phyloP scores from a whole-genome alignment of 2,888 invertebrate genomes.

The Caenorhabditis imperialis region DNA sequence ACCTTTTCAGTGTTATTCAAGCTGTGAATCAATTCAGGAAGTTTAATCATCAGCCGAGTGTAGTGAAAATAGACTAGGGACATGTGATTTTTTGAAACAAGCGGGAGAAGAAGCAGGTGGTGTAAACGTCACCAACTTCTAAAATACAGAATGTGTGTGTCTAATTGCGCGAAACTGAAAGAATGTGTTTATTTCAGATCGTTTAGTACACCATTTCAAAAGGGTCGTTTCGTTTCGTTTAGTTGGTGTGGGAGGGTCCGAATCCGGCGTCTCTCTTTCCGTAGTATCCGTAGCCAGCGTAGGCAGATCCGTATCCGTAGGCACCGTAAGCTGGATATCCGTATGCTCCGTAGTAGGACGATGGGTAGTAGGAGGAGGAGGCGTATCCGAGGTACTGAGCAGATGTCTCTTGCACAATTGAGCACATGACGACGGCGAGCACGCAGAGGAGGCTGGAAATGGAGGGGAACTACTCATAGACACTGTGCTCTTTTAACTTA shows the following conservation, averaged over 20 bases:
- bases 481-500: constrained; percentile 6
- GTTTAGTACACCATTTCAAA: constrained; percentile 15
- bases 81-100: too few species aligned
- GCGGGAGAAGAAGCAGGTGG: too few species aligned
- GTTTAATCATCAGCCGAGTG: too few species aligned
- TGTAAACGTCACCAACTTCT: too few species aligned
- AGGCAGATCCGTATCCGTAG: constrained; percentile 46
- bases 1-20: too few species aligned
- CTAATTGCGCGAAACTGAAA: too few species aligned
- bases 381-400: constrained; percentile 44
- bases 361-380: constrained; percentile 33
- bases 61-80: too few species aligned
- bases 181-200: constrained; percentile 14
- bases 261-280: constrained; percentile 52
- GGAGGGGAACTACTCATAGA: background rate
- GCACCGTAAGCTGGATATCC: constrained; percentile 34
- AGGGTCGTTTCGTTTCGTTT: constrained; percentile 1
- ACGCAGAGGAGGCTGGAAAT: constrained; percentile 36
- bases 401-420: constrained; percentile 39
- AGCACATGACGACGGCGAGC: constrained; percentile 41
- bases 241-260: constrained; percentile 24
- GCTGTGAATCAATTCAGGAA: too few species aligned
- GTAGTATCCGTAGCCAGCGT: constrained; percentile 37
- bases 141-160: too few species aligned
- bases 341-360: constrained; percentile 34